Evolutionary conservation across 2,797 vertebrate genomes (phyloP), one percentile per base, ranked within the genome.

Genomic region (Halcyon smyrnensis): DNA sequence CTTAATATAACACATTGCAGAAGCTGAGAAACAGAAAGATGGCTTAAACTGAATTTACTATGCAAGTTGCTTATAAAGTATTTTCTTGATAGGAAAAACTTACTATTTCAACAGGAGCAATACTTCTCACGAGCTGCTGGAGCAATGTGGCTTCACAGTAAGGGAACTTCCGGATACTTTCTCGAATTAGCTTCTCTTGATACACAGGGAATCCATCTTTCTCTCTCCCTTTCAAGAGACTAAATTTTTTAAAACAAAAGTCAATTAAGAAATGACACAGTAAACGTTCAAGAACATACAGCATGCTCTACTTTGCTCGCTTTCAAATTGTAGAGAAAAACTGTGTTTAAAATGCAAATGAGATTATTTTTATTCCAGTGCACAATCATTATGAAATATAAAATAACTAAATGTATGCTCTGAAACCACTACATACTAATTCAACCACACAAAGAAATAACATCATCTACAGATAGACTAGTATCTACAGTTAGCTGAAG

Each of bases 51-150:
- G 23, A 56, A 69, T 82, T 75, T 76, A 48, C 36, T 54, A 18
- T 2, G 17, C 27, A 75, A 56, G 30, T n/a, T 69, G 50, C 32
- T 91, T 77, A 75, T 39, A 37, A 90, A 80, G n/a, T 8, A 77
- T 45, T 51, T 83, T 87, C 57, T 74, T 17, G 32, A 39, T 6
- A 63, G n/a, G 30, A 89, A 53, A 57, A 64, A 95, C 99, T 99
- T 97, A 99, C 99, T 18, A 99, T 99, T 97, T 99, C 99, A 68
- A 99, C 99, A 8, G 99, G 99, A 64, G 99, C 99, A 69, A 99
- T 99, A 77, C 99, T 99, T 84, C 99, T 98, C 82, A 99, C 99
- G 79, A 99, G 99, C 98, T 99, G 99, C 98, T 99, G 99, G 63
- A 99, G 98, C 93, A 99, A 97, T 0, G 99, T 99, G 5, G 99